Evolutionary conservation across 1,140 invertebrate species (phyloP), one percentile per base, ranked within the genome.

Genomic region (Chrysomallon squamiferum): DNA sequence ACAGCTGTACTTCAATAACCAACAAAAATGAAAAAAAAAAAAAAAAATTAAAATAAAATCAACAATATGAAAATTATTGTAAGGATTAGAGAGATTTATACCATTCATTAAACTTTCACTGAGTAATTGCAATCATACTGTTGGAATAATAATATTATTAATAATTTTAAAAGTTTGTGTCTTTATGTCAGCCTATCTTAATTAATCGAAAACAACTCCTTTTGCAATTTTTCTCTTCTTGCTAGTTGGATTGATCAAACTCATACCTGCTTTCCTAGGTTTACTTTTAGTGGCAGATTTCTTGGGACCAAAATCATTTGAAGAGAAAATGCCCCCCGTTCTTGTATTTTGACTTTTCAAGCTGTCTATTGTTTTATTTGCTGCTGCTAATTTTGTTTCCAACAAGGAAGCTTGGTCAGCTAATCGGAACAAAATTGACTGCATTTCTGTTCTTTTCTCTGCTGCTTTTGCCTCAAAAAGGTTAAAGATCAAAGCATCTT

Each of bases 171-270:
- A n/a, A n/a, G n/a, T n/a, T n/a, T n/a, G n/a, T n/a, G n/a, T n/a
- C n/a, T n/a, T n/a, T n/a, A n/a, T n/a, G n/a, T n/a, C n/a, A n/a
- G n/a, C n/a, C n/a, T n/a, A n/a, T n/a, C n/a, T n/a, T n/a, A n/a
- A n/a, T 73, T 33, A 79, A 50, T 79, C 79, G 74, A 78, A 81
- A 27, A 78, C 78, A 54, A 82, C 79, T 52, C 80, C 80, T 20
- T 71, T 66, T 9, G 79, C 77, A 62, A 75, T 77, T 63, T 81
- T 82, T 54, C 79, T 65, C 59, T 81, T 82, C 59, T 77, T 74
- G 62, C 79, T 82, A 9, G 69, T 67, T 33, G 80, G 80, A 61
- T 82, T 82, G 2, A 82, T 56, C 32, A 77, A 78, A 80, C 80
- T 82, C 80, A 82, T 82, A 35, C 80, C 80, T 49, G 64, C 65